These are phyloP conservation scores for Bombus ignitus DNA, from an alignment of 1,140 invertebrate species.

Conservation along the genomic window DNA sequence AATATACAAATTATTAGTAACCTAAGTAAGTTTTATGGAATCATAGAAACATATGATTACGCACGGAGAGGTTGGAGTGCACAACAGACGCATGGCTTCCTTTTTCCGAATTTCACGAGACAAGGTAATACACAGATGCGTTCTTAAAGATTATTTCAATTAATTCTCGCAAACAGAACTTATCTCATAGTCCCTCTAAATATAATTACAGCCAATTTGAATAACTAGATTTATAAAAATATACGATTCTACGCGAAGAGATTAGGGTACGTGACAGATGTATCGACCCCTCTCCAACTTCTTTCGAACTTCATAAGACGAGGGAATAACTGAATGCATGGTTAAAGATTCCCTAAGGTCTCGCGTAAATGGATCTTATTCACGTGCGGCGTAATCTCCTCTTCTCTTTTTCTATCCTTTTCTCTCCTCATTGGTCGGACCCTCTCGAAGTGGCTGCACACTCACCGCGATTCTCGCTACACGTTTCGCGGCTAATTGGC, in stretches of 20 bases:
- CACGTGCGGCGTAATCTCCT: constrained; percentile 59
- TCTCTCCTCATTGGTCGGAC: background rate
- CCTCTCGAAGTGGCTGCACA: background rate
- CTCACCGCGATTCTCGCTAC: constrained; percentile 61
- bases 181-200: too few species aligned
- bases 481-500: constrained; percentile 76
- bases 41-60: background rate
- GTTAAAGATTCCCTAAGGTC: constrained; percentile 40
- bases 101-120: too few species aligned
- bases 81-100: too few species aligned
- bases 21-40: too few species aligned
- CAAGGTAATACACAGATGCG: too few species aligned
- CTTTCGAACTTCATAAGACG: background rate
- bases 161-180: too few species aligned
- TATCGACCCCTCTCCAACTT: background rate
- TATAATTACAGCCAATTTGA: too few species aligned
- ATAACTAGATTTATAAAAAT: background rate
- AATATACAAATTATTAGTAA: too few species aligned
- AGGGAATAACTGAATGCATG: constrained; percentile 21
- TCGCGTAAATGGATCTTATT: constrained; percentile 74
- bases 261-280: background rate
- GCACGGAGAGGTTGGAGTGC: too few species aligned
- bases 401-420: constrained; percentile 13
- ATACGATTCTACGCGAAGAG: background rate
- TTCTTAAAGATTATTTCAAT: background rate